Conservation (phyloP, 2,797 vertebrate genomes). For the Poeciliopsis presidionis region DNA sequence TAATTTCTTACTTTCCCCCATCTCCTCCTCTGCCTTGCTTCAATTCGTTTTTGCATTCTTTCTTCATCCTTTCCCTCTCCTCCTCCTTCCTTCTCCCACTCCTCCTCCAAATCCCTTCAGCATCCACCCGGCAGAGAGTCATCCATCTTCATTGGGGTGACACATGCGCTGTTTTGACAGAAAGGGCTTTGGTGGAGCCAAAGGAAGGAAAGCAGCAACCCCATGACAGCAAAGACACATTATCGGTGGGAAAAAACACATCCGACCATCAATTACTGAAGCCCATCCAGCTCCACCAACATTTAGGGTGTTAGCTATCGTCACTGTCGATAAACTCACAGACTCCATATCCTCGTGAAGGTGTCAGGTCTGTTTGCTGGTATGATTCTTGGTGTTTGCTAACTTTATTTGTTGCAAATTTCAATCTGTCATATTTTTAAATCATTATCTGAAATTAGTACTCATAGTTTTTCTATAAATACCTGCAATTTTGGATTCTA, state of each 20-base stretch:
- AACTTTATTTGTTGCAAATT: background rate
- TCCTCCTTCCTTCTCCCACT: conserved; percentile 23
- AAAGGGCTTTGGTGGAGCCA: conserved; percentile 70
- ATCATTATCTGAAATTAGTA: background rate
- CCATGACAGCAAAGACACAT: conserved; percentile 76
- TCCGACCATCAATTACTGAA: conserved; percentile 71
- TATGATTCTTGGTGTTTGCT: conserved; percentile 31
- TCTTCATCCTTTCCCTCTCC: conserved; percentile 16
- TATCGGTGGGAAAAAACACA: conserved; percentile 75
- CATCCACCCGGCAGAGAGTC: conserved; percentile 65
- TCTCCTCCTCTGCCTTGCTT: conserved; percentile 28
- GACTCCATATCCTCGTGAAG: conserved; percentile 32
- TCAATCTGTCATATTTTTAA: background rate
- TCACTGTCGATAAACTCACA: conserved; percentile 43
- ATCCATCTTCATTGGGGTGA: conserved; percentile 84
- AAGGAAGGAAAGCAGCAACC: conserved; percentile 79
- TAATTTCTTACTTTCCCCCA: conserved; percentile 25
- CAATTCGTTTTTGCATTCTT: conserved; percentile 28
- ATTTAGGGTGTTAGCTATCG: conserved; percentile 48
- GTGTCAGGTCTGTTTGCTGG: conserved; percentile 48
- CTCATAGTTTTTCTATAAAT: background rate
- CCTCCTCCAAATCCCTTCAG: conserved; percentile 62
- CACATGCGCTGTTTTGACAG: conserved; percentile 83
- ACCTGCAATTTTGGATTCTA: background rate
- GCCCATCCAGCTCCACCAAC: conserved; percentile 52